Evolutionary conservation across 2,113 vertebrate genomes (phyloP), one percentile per base, ranked within the genome.

Genomic region (Sinocyclocheilus rhinocerous): DNA sequence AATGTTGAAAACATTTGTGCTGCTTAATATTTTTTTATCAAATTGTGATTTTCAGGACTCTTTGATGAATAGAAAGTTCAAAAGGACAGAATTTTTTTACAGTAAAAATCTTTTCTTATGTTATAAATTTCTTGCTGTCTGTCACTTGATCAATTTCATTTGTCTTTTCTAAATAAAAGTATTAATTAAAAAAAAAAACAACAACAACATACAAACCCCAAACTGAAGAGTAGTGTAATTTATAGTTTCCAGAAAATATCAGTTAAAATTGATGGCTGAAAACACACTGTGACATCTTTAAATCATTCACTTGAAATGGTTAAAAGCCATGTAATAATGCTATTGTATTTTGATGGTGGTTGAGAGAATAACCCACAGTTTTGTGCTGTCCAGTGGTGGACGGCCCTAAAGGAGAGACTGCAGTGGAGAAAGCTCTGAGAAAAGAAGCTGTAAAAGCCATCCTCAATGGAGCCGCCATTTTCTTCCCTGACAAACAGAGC

Each of bases 401-500:
- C 59, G 92, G 90, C 86, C 92, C 93, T 18, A 93, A 95, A 88
- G 95, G 92, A 20, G 94, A 96, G 86, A 93, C 92, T 0, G 48
- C 88, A 2, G 92, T 95, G 65, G 88, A 96, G 87, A 96, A 94
- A 84, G 92, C 94, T 83, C 91, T 97, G 55, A 97, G 95, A 79
- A 95, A 96, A 77, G 97, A 99, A 90, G 95, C 98, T 1, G 94
- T 95, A 70, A 98, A 97, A 84, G 96, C 97, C 24, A 94, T 99
- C 86, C 96, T 99, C 15, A 95, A 93, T 1, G 98, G 98, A 91
- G 98, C 98, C 1, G 96, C 97, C 22, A 92, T 99, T 91, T 99
- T 99, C 90, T 99, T 98, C 92, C 97, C 97, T 12, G 96, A 98
- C 83, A 96, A 97, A 87, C 94, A 94, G 48, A 93, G 95, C 89